Conservation (phyloP, 2,888 invertebrate genomes). For the Byasa hedistus region DNA sequence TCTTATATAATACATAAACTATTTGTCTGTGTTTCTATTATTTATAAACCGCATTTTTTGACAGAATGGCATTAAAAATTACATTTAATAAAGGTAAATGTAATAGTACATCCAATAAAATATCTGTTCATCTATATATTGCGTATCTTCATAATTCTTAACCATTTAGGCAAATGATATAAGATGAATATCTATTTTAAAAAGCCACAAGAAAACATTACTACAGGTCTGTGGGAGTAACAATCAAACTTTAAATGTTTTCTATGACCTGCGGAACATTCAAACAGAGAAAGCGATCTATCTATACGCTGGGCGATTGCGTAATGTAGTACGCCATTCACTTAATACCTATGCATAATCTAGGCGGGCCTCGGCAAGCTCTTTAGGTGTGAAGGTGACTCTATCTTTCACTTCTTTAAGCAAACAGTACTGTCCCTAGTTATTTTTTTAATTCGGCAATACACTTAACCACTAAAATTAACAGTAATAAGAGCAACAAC, state of each 20-base stretch:
- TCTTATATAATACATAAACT: too few relatives aligned
- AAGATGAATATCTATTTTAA: too few relatives aligned
- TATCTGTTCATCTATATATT: background rate
- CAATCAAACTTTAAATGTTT: background rate
- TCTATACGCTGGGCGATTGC: conserved; percentile 15
- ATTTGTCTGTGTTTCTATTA: too few relatives aligned
- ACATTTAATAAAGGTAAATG: too few relatives aligned
- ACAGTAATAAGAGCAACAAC: too few relatives aligned
- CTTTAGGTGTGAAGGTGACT: conserved; percentile 27
- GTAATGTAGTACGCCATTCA: conserved; percentile 26
- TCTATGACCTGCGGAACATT: background rate
- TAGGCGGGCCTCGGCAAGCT: conserved; percentile 11
- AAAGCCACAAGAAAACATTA: too few relatives aligned
- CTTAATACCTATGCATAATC: conserved; percentile 26
- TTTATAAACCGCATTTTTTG: too few relatives aligned
- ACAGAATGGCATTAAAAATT: too few relatives aligned
- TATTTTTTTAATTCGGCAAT: background rate
- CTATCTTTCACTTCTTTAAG: conserved; percentile 25
- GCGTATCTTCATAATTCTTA: background rate
- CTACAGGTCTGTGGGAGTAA: too few relatives aligned
- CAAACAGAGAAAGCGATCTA: conserved; percentile 26
- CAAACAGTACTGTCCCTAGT: background rate
- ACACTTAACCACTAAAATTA: too few relatives aligned
- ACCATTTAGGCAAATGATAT: background rate
- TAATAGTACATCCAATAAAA: too few relatives aligned